Evolutionary conservation across 2,113 vertebrate genomes (phyloP), one percentile per base, ranked within the genome.

Genomic region (Talpa occidentalis): DNA sequence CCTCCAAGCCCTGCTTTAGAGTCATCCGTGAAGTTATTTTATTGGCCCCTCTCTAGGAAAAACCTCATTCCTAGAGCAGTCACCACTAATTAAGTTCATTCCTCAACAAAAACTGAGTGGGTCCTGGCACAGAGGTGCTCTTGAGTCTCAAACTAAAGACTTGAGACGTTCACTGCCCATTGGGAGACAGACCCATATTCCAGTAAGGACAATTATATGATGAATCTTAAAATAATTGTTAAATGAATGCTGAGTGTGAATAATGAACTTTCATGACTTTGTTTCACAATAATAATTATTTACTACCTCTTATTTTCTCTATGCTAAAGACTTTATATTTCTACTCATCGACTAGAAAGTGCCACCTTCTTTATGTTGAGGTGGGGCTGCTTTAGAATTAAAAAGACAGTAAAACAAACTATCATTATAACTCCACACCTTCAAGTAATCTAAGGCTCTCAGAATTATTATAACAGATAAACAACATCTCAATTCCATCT

Each of bases 301-400:
- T 52, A 70, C 15, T 40, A 42, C 11, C 30, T 82, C 83, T 82
- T 70, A 56, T 95, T 59, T 91, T 84, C 64, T 85, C 85, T 69
- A 19, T 52, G 56, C 10, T 73, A 28, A 89, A 91, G 83, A 70
- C 14, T 66, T 42, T 35, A 47, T 44, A 95, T 14, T 80, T 90
- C 64, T 64, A 52, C 37, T 88, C 67, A n/a, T 88, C 88, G 56
- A 37, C 88, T 77, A 88, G 32, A 94, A 94, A 91, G 82, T 47
- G 19, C 35, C 35, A 79, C 10, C 24, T 30, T 47, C 15, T 74
- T 88, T 64, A n/a, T 64, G 15, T 24, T 40, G 26, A 66, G 47
- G 49, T 16, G 30, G 16, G 37, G 42, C 42, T 77, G 72, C 54
- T 80, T 87, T 40, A 78, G 54, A 81, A 95, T 92, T 73, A 88